Evolutionary conservation across 2,113 vertebrate genomes (phyloP).

Genomic region (Heteronetta atricapilla): DNA sequence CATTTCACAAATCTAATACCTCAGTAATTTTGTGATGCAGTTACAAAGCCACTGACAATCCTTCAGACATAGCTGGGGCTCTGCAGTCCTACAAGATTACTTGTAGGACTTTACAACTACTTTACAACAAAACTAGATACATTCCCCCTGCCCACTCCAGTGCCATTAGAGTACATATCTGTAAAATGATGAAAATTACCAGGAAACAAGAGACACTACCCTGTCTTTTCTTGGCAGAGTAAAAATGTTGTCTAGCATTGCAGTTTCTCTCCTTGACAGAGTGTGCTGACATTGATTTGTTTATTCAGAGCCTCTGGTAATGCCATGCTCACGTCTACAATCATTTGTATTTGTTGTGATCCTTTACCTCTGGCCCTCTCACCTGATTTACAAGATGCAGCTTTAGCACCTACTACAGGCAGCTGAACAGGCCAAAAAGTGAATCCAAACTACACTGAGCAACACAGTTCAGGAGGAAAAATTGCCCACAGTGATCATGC

Average conservation of each 20-base stretch:
- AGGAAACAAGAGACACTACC: neutral
- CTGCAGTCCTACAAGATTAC: neutral
- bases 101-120: too few species aligned
- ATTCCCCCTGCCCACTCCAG: neutral
- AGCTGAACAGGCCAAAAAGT: neutral
- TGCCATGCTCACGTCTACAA: neutral
- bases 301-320: neutral
- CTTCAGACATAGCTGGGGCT: neutral
- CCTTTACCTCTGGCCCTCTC: neutral
- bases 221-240: neutral
- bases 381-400: neutral
- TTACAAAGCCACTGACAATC: neutral
- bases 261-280: neutral
- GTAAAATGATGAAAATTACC: neutral
- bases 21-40: neutral
- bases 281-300: neutral
- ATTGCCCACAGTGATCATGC: neutral
- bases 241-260: neutral
- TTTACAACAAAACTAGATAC: neutral
- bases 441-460: neutral
- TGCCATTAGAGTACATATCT: neutral
- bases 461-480: neutral
- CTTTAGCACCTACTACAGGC: neutral
- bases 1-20: neutral
- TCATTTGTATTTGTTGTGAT: neutral